Conservation (phyloP, 2,797 vertebrate genomes). For the Micrastur ruficollis region DNA sequence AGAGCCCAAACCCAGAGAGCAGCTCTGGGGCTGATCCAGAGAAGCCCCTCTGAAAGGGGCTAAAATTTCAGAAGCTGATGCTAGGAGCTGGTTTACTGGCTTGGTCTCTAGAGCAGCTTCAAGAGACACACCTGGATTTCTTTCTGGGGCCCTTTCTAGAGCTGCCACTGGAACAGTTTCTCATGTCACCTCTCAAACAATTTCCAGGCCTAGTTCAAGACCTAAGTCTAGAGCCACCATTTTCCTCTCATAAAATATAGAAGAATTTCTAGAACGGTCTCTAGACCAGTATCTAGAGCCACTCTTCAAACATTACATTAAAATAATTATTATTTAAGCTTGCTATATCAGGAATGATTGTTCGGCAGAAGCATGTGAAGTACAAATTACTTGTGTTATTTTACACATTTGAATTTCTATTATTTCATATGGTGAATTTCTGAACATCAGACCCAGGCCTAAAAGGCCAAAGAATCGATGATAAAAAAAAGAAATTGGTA, state of each 20-base stretch:
- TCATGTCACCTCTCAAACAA: not conserved
- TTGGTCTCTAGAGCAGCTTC: not conserved
- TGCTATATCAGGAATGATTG: not conserved
- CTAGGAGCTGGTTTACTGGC: not conserved
- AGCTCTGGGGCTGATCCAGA: not conserved
- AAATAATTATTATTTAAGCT: not conserved
- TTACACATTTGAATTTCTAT: not conserved
- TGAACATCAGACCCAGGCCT: not conserved
- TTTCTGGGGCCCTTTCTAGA: not conserved
- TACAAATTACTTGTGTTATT: not conserved
- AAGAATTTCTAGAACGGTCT: not conserved
- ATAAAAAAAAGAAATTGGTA: not conserved
- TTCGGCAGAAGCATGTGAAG: not conserved
- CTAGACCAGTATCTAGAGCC: not conserved
- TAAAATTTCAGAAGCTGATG: not conserved
- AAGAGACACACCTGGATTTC: not conserved
- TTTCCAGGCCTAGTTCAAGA: not conserved
- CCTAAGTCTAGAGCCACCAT: not conserved
- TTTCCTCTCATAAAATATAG: not conserved
- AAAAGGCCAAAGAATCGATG: not conserved
- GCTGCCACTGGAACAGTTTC: not conserved
- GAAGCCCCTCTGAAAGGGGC: not conserved
- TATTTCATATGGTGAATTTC: not conserved
- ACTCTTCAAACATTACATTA: not conserved
- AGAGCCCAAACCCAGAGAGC: not conserved